Conservation (phyloP, 92 coral and sea anemone genomes). For the Actinernus sp. region DNA sequence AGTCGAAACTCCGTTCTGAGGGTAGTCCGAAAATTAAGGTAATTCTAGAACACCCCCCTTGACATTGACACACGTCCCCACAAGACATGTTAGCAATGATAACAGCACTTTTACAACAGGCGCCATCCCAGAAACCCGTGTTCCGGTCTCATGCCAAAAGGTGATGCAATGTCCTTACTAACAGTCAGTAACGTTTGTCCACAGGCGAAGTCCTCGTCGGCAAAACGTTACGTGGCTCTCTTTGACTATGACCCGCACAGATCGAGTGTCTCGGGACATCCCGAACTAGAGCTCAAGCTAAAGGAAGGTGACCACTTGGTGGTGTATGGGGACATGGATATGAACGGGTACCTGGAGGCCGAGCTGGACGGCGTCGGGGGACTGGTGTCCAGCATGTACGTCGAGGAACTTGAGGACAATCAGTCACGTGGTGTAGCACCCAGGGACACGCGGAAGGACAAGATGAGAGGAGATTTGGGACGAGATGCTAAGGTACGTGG, state of each 20-base stretch:
- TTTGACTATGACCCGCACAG: conserved; percentile 86
- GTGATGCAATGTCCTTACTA: too few species aligned
- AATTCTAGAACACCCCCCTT: too few species aligned
- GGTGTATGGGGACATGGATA: conserved; percentile 85
- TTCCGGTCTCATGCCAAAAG: too few species aligned
- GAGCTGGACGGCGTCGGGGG: conserved; percentile 89
- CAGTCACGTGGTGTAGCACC: conserved; percentile 2
- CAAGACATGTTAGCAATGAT: too few species aligned
- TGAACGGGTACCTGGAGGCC: conserved; percentile 82
- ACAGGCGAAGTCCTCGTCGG: neutral
- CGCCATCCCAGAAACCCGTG: too few species aligned
- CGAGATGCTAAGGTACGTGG: too few species aligned
- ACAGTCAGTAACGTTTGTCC: too few species aligned
- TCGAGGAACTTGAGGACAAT: conserved; percentile 81
- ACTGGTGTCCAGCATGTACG: conserved; percentile 85
- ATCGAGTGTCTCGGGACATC: conserved; percentile 80
- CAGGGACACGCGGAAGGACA: neutral
- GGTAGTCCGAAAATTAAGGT: too few species aligned
- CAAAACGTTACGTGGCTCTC: conserved; percentile 76
- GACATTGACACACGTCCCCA: too few species aligned
- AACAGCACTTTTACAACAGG: too few species aligned
- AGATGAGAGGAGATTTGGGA: too few species aligned
- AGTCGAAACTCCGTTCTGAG: too few species aligned
- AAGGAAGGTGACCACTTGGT: conserved; percentile 78
- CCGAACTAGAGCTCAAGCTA: conserved; percentile 76